These are phyloP conservation scores for Platyrinchus mystaceus DNA, from an alignment of 2,797 vertebrate species.

Conservation along the genomic window DNA sequence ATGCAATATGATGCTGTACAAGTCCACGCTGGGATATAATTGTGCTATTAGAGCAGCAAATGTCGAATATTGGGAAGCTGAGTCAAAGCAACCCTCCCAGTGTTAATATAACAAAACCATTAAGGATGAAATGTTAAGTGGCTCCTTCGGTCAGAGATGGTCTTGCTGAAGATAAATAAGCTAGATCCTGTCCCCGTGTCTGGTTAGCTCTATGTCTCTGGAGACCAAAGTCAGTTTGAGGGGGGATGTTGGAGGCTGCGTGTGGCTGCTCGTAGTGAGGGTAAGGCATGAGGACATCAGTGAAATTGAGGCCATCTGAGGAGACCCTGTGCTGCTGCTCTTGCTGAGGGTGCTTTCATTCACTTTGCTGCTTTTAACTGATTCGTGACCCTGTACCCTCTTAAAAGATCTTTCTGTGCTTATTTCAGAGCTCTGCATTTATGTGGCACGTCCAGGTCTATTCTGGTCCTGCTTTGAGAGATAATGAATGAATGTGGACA, in stretches of 20 bases:
- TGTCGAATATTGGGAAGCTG: not conserved
- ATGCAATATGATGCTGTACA: slow-evolving; percentile 1
- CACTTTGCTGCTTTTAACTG: not conserved
- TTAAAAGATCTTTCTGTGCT: not conserved
- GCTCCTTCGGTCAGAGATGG: not conserved
- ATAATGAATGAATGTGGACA: slow-evolving; percentile 2
- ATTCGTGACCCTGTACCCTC: not conserved
- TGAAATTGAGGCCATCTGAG: slow-evolving; percentile 13
- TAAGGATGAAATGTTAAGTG: slow-evolving; percentile 17
- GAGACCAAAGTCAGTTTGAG: not conserved
- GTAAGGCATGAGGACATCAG: fast-evolving
- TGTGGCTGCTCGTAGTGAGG: not conserved
- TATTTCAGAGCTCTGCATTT: not conserved
- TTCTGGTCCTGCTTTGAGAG: slow-evolving; percentile 40
- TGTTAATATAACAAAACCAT: not conserved
- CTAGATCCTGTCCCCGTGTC: not conserved
- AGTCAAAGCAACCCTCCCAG: not conserved
- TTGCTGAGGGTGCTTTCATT: slow-evolving; percentile 23
- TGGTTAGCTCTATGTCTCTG: not conserved
- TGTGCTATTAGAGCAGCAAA: slow-evolving; percentile 9
- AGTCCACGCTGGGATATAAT: not conserved
- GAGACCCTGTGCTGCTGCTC: not conserved
- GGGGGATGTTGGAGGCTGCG: fast-evolving
- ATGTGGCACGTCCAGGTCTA: not conserved
- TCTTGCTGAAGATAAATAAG: not conserved